Conservation (phyloP, 2,113 vertebrate species). For the Austrofundulus limnaeus region DNA sequence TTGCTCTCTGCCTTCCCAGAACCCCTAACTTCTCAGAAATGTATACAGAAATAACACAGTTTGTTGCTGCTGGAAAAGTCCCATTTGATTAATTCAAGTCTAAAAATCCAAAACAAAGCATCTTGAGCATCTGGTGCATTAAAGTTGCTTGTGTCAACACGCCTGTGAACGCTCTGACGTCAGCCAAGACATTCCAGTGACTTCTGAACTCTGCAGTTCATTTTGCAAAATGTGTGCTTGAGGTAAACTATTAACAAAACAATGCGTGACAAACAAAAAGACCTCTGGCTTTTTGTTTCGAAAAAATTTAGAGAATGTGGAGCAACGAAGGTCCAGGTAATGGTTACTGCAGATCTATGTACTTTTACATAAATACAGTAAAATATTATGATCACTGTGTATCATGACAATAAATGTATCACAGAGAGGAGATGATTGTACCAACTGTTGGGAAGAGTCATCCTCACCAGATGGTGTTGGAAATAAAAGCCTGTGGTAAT, state of each 20-base stretch:
- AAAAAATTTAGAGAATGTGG: too few species aligned
- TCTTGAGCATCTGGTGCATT: neutral
- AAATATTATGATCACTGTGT: conserved; percentile 8
- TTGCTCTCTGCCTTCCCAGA: neutral
- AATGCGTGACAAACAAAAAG: neutral
- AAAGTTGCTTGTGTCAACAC: conserved; percentile 4
- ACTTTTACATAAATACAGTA: conserved; percentile 4
- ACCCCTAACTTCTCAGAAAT: conserved; percentile 1
- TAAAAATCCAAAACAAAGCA: conserved; percentile 6
- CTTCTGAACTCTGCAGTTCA: conserved; percentile 13
- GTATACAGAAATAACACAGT: neutral
- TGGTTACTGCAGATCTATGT: neutral
- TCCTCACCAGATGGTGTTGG: conserved; percentile 59
- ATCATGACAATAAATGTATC: conserved; percentile 23
- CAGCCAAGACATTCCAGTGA: conserved; percentile 28
- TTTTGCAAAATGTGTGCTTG: conserved; percentile 8
- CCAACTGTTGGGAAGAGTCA: conserved; percentile 16
- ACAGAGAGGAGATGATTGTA: neutral
- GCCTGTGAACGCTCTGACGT: conserved; percentile 14
- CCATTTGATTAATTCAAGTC: neutral
- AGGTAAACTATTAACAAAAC: neutral
- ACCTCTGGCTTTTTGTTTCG: neutral
- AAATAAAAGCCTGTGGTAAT: conserved; percentile 37
- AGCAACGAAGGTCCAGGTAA: too few species aligned
- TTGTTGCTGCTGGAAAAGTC: neutral